Base-by-base conservation (phyloP, 2,113 vertebrate genomes). In the Tapirus terrestris region DNA sequence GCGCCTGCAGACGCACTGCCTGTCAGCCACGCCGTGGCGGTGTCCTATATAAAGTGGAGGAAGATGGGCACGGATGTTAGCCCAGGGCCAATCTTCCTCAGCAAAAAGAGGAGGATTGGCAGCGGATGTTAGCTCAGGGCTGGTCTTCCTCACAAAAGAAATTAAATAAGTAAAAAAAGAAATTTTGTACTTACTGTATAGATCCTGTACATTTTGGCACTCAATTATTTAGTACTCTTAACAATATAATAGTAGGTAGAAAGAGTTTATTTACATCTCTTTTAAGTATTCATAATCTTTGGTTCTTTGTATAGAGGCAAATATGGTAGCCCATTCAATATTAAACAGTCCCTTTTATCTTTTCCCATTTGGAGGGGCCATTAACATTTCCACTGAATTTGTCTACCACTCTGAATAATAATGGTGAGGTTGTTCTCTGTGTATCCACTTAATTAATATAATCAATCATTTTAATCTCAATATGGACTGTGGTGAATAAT, bases 371-470 rank as follows among this genome's bases (percentile, higher is more conserved):
- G 68, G 27, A 95, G 51, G 65, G 20, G 5, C 82, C 33, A 23
- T 61, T 73, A 63, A 39, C 60, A 79, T 94, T 92, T 61, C 70
- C 33, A 56, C 17, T 89, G 73, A 36, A n/a, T 88, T 93, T 91
- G 33, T 76, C 36, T 86, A 39, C 48, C 39, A 36, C 7, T 95
- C 20, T 43, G 33, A 79, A 21, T 29, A 84, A 36, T 84, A 56
- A 56, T 83, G 5, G 63, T 68, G 25, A 75, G 4, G 13, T 43
- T 97, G 48, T 67, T 89, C 20, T 48, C 13, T 68, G 88, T 83
- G 65, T 79, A 63, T 60, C 60, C 20, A 39, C 45, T 88, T 96
- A 76, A 60, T 94, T 96, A 85, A 65, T 90, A 12, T 27, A 83
- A 58, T 61, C 45, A 94, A 0, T 76, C 25, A 45, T 33, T 89